Conservation (phyloP, 2,888 invertebrate genomes). For the Tetrapedia diversipes region DNA sequence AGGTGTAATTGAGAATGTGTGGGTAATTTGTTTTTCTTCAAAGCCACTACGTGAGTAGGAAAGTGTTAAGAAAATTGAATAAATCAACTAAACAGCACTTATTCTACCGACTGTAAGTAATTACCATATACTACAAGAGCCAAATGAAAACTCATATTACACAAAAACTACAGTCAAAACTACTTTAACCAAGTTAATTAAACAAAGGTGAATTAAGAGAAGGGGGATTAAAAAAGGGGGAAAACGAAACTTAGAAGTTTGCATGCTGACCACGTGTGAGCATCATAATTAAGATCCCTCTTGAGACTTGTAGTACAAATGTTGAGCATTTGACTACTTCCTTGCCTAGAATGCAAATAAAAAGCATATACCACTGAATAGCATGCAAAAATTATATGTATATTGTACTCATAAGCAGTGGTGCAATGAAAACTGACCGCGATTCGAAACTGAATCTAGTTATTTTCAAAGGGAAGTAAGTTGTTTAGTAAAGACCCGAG, state of each 20-base stretch:
- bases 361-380: constrained; percentile 71
- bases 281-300: constrained; percentile 74
- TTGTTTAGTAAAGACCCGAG: too few relatives aligned
- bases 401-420: too few relatives aligned
- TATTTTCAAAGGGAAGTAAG: too few relatives aligned
- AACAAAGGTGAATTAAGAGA: constrained; percentile 6
- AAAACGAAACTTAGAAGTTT: constrained; percentile 65
- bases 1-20: background rate
- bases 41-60: background rate
- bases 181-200: constrained; percentile 7
- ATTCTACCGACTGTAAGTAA: too few relatives aligned
- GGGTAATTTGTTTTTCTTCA: background rate
- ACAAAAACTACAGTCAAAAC: background rate
- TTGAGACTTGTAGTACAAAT: constrained; percentile 76
- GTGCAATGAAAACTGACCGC: too few relatives aligned
- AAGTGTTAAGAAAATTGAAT: background rate
- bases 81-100: too few relatives aligned
- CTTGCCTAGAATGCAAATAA: constrained; percentile 80
- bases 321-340: constrained; percentile 78
- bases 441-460: too few relatives aligned
- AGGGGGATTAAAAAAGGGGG: constrained; percentile 27
- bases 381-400: constrained; percentile 72
- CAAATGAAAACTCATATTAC: constrained; percentile 1
- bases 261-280: constrained; percentile 79
- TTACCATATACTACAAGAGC: background rate